phyloP scores from a whole-genome alignment of 2,113 vertebrate species.

The Chinchilla lanigera region DNA sequence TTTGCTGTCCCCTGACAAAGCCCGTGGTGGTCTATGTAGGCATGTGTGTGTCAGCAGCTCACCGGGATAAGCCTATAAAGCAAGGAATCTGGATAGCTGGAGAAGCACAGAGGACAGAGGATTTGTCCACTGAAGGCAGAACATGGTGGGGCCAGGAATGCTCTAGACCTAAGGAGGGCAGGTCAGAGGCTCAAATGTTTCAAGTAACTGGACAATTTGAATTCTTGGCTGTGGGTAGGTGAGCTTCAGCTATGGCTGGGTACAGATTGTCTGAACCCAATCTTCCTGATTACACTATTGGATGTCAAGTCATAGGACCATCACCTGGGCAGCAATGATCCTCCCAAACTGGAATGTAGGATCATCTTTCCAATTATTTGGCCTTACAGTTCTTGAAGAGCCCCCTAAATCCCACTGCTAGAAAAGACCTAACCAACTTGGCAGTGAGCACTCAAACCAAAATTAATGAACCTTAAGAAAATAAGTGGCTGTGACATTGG shows the following conservation, averaged over 20 bases:
- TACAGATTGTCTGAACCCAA: rapidly evolving
- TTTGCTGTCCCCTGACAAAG: neutral
- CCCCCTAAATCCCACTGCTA: neutral
- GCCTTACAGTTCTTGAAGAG: neutral
- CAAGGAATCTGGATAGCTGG: neutral
- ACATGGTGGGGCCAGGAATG: neutral
- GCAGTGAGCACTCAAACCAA: neutral
- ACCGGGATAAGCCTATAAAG: neutral
- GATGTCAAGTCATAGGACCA: neutral
- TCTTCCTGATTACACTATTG: neutral
- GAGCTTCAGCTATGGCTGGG: neutral
- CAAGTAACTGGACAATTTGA: neutral
- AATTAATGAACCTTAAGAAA: neutral
- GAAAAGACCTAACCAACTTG: neutral
- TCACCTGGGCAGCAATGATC: neutral
- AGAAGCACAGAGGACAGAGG: neutral
- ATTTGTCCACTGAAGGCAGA: neutral
- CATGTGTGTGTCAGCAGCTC: neutral
- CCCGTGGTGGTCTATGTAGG: rapidly evolving
- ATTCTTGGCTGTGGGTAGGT: neutral
- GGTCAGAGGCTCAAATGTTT: neutral
- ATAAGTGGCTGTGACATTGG: neutral
- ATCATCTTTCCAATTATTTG: neutral
- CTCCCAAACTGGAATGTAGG: neutral
- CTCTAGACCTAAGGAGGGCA: neutral